Conservation (phyloP, 1,140 invertebrate genomes). For the Drosophila bocki region DNA sequence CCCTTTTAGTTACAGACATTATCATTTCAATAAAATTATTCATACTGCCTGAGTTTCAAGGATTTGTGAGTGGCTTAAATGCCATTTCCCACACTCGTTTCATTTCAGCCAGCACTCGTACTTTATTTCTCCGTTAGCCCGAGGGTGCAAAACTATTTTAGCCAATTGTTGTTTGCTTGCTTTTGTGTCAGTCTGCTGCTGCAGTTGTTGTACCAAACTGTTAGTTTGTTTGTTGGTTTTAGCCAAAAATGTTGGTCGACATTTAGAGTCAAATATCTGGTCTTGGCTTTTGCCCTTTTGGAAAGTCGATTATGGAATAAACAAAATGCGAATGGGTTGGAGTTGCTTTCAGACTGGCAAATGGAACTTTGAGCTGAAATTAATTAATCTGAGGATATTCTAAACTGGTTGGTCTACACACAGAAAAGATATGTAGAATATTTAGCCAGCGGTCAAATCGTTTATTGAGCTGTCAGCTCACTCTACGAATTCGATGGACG, state of each 20-base stretch:
- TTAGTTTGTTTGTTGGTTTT: slow-evolving; percentile 27
- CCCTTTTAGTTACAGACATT: background rate
- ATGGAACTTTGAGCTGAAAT: slow-evolving; percentile 39
- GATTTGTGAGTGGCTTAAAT: slow-evolving; percentile 1
- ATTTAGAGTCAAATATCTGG: slow-evolving; percentile 36
- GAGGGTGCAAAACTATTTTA: slow-evolving; percentile 13
- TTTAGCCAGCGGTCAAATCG: slow-evolving; percentile 1
- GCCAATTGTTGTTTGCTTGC: slow-evolving; percentile 24
- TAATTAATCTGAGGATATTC: slow-evolving; percentile 30
- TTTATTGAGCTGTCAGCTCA: slow-evolving; percentile 15
- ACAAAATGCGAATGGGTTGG: slow-evolving; percentile 12
- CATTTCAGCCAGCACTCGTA: slow-evolving; percentile 1
- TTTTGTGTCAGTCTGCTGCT: background rate
- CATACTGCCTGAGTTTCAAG: background rate
- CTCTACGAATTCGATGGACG: background rate
- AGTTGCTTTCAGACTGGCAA: slow-evolving; percentile 11
- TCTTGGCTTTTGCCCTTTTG: slow-evolving; percentile 33
- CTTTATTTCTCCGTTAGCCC: slow-evolving; percentile 11
- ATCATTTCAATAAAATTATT: background rate
- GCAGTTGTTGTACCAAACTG: background rate
- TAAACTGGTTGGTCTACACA: background rate
- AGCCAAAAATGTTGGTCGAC: slow-evolving; percentile 33
- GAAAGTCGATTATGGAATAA: slow-evolving; percentile 46
- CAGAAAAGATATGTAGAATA: background rate
- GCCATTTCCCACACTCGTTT: slow-evolving; percentile 4